Conservation (phyloP, 2,113 vertebrate species). For the Galeopterus variegatus region DNA sequence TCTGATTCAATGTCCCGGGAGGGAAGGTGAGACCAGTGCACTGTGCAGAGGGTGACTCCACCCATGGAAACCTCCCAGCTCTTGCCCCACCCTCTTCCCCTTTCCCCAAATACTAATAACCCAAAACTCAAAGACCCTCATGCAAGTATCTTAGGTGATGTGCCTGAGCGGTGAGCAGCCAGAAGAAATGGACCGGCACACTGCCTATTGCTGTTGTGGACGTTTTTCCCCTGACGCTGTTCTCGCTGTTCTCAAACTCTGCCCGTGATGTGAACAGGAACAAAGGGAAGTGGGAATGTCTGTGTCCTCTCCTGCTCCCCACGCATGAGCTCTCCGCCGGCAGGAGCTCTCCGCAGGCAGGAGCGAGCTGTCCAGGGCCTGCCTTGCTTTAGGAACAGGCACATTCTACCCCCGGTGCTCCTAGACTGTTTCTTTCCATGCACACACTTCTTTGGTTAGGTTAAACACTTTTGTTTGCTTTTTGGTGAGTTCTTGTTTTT, state of each 20-base stretch:
- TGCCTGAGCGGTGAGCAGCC: neutral
- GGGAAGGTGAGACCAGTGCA: neutral
- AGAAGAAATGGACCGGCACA: neutral
- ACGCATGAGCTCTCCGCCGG: too few species aligned
- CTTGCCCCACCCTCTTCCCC: too few species aligned
- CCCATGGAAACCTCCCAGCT: rapidly evolving
- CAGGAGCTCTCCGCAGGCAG: too few species aligned
- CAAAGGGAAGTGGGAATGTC: neutral
- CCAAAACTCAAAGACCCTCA: neutral
- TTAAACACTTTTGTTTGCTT: neutral
- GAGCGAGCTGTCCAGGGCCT: too few species aligned
- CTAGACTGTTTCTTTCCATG: rapidly evolving
- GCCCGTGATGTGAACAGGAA: neutral
- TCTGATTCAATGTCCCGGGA: too few species aligned
- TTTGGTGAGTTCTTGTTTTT: neutral
- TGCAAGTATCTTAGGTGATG: too few species aligned
- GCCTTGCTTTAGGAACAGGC: neutral
- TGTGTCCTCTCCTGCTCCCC: neutral
- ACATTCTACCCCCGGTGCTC: neutral
- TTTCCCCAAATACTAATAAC: too few species aligned
- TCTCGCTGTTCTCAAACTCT: too few species aligned
- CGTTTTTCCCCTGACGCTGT: rapidly evolving
- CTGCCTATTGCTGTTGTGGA: rapidly evolving
- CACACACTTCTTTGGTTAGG: rapidly evolving
- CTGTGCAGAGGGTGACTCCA: neutral